Conservation (phyloP, 2,113 vertebrate genomes). For the Erpornis zantholeuca region DNA sequence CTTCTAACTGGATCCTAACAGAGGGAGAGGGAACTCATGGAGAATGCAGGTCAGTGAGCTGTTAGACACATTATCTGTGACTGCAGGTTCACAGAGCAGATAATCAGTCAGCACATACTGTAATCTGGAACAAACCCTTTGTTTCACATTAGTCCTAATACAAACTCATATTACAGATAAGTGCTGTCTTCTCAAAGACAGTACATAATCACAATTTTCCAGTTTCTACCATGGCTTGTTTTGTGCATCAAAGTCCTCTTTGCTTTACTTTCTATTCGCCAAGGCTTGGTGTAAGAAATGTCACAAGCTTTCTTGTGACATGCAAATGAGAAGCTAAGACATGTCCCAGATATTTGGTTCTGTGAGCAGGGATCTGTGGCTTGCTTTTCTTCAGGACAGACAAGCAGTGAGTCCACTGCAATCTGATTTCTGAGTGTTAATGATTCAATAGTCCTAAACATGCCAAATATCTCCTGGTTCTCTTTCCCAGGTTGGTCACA, state of each 20-base stretch:
- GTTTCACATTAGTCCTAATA: neutral
- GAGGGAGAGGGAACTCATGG: neutral
- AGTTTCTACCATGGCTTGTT: neutral
- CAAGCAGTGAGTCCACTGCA: neutral
- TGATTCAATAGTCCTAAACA: neutral
- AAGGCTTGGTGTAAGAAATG: neutral
- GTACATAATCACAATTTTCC: neutral
- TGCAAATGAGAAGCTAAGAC: neutral
- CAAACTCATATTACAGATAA: neutral
- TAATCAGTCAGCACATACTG: neutral
- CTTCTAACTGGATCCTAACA: neutral
- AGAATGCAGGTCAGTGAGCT: neutral
- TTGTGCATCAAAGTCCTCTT: neutral
- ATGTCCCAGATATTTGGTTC: too few relatives aligned
- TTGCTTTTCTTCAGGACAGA: neutral
- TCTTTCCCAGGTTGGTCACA: neutral
- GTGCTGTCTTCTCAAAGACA: neutral
- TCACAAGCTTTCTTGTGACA: neutral
- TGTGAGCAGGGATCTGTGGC: neutral
- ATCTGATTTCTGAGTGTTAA: neutral
- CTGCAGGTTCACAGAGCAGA: neutral
- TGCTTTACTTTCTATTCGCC: neutral
- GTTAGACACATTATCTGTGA: neutral
- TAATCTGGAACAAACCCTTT: constrained; percentile 14
- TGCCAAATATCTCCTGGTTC: neutral